These are phyloP conservation scores for Bufo bufo DNA, from an alignment of 2,113 vertebrate genomes.

Conservation along the genomic window DNA sequence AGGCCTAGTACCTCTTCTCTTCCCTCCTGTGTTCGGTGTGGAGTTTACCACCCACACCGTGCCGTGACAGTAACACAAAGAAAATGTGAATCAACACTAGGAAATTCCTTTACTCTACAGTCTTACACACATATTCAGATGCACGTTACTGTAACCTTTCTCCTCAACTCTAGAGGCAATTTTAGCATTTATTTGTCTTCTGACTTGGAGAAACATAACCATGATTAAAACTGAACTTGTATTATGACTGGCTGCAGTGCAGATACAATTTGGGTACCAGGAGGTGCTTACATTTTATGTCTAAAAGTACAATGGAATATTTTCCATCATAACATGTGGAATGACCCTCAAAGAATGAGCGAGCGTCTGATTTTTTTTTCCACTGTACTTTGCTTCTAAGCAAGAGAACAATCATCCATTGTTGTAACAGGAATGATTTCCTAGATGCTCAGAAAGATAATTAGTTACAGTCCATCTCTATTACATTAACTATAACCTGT, in stretches of 20 bases:
- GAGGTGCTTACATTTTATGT: not conserved
- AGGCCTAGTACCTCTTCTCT: too few species aligned
- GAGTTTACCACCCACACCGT: too few species aligned
- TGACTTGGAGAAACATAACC: not conserved
- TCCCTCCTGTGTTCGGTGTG: too few species aligned
- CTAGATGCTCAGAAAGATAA: slow-evolving; percentile 25
- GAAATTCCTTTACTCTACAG: not conserved
- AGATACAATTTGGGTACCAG: not conserved
- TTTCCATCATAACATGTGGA: not conserved
- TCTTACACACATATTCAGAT: not conserved
- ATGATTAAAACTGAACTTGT: not conserved
- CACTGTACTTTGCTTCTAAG: slow-evolving; percentile 12
- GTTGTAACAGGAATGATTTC: slow-evolving; percentile 26
- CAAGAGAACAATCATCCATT: slow-evolving; percentile 11
- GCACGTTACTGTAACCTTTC: not conserved
- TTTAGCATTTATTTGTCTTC: not conserved
- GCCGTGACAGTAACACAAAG: too few species aligned
- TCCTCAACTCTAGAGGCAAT: not conserved
- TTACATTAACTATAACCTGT: not conserved
- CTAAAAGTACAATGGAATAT: slow-evolving; percentile 5
- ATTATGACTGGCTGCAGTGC: not conserved
- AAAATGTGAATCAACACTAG: not conserved
- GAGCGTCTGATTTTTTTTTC: slow-evolving; percentile 23
- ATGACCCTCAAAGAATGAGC: not conserved
- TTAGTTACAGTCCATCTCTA: not conserved